phyloP scores from a whole-genome alignment of 37 sponge, comb jelly and placozoan genomes.

The Halichondria panicea region DNA sequence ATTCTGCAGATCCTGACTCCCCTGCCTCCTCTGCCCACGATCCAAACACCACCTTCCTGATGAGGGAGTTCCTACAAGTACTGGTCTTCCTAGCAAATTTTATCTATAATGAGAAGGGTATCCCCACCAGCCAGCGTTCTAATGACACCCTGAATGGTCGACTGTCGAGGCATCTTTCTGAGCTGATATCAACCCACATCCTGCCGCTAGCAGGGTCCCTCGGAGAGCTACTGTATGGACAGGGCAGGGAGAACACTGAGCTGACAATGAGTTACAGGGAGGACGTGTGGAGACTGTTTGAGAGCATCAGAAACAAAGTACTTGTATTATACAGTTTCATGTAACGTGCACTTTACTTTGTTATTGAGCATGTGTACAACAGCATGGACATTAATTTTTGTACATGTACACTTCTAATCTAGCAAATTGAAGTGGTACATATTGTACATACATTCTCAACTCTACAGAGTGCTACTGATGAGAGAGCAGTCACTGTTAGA shows the following conservation, averaged over 20 bases:
- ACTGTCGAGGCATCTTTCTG: neutral
- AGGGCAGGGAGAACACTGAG: neutral
- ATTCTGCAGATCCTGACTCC: neutral
- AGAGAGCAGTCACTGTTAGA: slow-evolving; percentile 25
- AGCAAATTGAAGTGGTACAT: too few relatives aligned
- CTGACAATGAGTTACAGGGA: neutral
- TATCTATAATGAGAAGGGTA: slow-evolving; percentile 29
- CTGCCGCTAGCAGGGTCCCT: slow-evolving; percentile 16
- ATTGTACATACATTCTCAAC: too few relatives aligned
- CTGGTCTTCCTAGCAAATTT: slow-evolving; percentile 49
- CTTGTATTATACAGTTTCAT: too few relatives aligned
- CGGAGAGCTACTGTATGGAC: slow-evolving; percentile 1
- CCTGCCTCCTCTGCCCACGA: neutral
- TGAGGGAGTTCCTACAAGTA: slow-evolving; percentile 82
- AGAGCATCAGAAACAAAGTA: neutral
- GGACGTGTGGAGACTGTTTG: neutral
- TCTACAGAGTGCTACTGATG: neutral
- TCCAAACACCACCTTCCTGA: slow-evolving; percentile 20
- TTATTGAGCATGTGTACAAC: too few relatives aligned
- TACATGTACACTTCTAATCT: too few relatives aligned
- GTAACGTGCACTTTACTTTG: too few relatives aligned
- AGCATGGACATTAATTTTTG: too few relatives aligned
- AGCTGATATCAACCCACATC: slow-evolving; percentile 21
- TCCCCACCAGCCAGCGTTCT: neutral
- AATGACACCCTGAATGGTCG: neutral